Conservation (phyloP, 2,797 vertebrate genomes). For the Anguilla obscura region DNA sequence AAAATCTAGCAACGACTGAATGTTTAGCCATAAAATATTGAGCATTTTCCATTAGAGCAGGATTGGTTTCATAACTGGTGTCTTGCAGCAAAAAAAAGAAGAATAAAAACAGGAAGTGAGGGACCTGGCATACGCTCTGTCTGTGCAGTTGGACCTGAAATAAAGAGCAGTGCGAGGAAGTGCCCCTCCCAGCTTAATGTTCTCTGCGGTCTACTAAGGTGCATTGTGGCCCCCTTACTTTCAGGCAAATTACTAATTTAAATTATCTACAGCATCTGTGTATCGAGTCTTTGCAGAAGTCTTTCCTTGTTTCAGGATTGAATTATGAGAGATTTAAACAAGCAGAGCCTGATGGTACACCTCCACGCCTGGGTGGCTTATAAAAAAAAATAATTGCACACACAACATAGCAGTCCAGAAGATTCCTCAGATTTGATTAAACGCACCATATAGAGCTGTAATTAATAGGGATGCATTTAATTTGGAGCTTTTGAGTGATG, state of each 20-base stretch:
- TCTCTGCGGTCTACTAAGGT: neutral
- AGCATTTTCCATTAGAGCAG: conserved; percentile 26
- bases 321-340: neutral
- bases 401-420: neutral
- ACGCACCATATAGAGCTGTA: neutral
- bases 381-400: neutral
- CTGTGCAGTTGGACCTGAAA: neutral
- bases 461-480: neutral
- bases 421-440: neutral
- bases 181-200: neutral
- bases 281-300: neutral
- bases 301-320: neutral
- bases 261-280: neutral
- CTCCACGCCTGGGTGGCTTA: neutral
- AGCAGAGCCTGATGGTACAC: neutral
- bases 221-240: neutral
- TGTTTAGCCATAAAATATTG: conserved; percentile 29
- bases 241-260: neutral
- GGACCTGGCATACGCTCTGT: neutral
- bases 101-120: neutral
- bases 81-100: conserved; percentile 4
- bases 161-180: neutral
- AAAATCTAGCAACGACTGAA: conserved; percentile 7
- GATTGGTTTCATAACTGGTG: conserved; percentile 20
- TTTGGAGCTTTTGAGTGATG: neutral